Evolutionary conservation across 2,113 vertebrate species (phyloP), one percentile per base, ranked within the genome.

Genomic region (Periophthalmodon schlosseri): DNA sequence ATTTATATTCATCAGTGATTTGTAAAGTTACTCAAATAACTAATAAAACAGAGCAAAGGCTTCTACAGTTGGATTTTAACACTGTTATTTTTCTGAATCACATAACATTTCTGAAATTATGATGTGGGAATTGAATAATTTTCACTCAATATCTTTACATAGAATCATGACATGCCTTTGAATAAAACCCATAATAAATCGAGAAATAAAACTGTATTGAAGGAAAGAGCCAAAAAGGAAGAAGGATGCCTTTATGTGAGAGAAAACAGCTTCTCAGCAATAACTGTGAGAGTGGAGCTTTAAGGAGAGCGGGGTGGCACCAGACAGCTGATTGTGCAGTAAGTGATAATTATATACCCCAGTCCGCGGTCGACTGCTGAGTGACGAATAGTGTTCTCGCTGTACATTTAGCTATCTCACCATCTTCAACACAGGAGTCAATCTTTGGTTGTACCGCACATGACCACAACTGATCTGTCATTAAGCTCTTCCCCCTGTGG

Each of bases 311-410:
- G 73, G 70, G 82, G 78, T 79, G 84, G 84, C 85, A 86, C 83
- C 73, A 83, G 83, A 84, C 77, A 83, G 85, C 76, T 86, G 82
- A 91, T 91, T 91, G 77, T 90, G 81, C 85, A 86, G 74, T 83
- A 88, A 89, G 66, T 82, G 77, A 81, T 89, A 91, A 93, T 93
- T 90, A 91, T 83, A 79, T 76, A 85, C 73, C 80, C 78, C 73
- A 65, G 82, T 82, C 84, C 84, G 85, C 68, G 47, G 81, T 86
- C 76, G 72, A 78, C 83, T 81, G 87, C 88, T 81, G 78, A 83
- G 84, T 81, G 83, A 87, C 82, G 83, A 88, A 90, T 78, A 74
- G 76, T 77, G 72, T 76, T 79, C 74, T 79, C 68, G 74, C 72
- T 63, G 58, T 76, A 81, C 80, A 80, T 70, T 81, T 76, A 77